A percentile compares a stretch with the other conserved stretches of the same genome.
phyloP scores from a whole-genome alignment of 2,113 vertebrate genomes.

The Siphamia tubifer region DNA sequence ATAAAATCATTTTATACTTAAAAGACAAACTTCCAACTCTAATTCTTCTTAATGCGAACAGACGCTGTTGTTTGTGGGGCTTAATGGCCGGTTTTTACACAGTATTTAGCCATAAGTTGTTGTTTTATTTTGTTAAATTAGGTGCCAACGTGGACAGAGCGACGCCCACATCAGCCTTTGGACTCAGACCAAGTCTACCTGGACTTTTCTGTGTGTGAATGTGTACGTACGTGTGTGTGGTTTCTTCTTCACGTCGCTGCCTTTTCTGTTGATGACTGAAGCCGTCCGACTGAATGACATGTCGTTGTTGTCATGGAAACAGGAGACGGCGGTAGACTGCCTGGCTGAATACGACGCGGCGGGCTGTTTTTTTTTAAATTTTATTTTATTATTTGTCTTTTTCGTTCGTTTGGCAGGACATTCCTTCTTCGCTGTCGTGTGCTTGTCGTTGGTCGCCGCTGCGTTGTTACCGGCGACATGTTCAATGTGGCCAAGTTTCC shows the following conservation, averaged over 20 bases:
- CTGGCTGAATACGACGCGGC: not conserved
- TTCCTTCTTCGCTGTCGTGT: slow-evolving; percentile 19
- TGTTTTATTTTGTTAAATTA: no score
- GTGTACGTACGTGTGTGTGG: slow-evolving; percentile 6
- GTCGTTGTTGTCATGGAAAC: not conserved
- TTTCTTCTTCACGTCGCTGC: slow-evolving; percentile 57
- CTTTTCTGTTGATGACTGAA: slow-evolving; percentile 60
- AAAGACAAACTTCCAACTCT: no score
- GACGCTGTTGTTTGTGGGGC: no score
- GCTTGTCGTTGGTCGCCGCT: not conserved
- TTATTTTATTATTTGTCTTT: no score
- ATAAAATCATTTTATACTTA: no score
- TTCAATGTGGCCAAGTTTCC: slow-evolving; percentile 12
- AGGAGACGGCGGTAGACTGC: not conserved
- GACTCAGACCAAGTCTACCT: slow-evolving; percentile 36
- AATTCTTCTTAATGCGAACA: no score
- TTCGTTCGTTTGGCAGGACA: no score
- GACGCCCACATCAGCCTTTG: slow-evolving; percentile 44
- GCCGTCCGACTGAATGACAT: slow-evolving; percentile 2
- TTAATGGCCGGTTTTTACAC: no score
- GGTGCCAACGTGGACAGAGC: no score
- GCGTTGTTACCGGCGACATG: slow-evolving; percentile 14
- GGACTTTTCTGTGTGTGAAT: not conserved
- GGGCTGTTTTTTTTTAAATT: slow-evolving; percentile 6
- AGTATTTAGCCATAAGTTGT: no score